phyloP scores from a whole-genome alignment of 2,888 invertebrate genomes.

The Lissonota sp. region DNA sequence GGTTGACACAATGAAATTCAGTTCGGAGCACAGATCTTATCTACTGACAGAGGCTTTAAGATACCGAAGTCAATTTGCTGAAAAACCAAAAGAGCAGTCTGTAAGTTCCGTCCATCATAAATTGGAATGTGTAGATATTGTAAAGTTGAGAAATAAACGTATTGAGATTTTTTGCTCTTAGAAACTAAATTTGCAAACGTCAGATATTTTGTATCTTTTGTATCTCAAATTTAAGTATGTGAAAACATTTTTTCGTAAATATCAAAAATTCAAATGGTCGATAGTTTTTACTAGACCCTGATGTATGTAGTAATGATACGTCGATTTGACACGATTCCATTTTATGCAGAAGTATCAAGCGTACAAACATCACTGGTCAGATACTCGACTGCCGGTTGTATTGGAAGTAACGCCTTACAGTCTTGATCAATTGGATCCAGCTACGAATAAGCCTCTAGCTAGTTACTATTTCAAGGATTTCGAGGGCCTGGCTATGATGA shows the following conservation, averaged over 20 bases:
- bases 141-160: background rate
- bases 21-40: slow-evolving; percentile 96
- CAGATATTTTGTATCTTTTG: too few species aligned
- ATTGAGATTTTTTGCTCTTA: too few species aligned
- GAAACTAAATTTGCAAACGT: too few species aligned
- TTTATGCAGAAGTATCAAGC: slow-evolving; percentile 91
- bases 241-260: too few species aligned
- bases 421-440: slow-evolving; percentile 95
- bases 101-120: slow-evolving; percentile 84
- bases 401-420: slow-evolving; percentile 97
- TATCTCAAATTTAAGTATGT: too few species aligned
- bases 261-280: too few species aligned
- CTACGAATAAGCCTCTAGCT: slow-evolving; percentile 92
- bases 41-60: slow-evolving; percentile 96
- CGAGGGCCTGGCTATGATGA: slow-evolving; percentile 91
- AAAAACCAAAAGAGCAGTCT: slow-evolving; percentile 91
- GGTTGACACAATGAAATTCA: slow-evolving; percentile 97
- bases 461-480: slow-evolving; percentile 95
- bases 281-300: too few species aligned
- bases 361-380: slow-evolving; percentile 99
- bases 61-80: slow-evolving; percentile 91
- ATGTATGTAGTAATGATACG: too few species aligned
- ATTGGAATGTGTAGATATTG: too few species aligned
- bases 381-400: slow-evolving; percentile 93
- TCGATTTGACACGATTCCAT: too few species aligned